Evolutionary conservation across 2,888 invertebrate genomes (phyloP), one percentile per base, ranked within the genome.

Genomic region (Serripes groenlandicus): DNA sequence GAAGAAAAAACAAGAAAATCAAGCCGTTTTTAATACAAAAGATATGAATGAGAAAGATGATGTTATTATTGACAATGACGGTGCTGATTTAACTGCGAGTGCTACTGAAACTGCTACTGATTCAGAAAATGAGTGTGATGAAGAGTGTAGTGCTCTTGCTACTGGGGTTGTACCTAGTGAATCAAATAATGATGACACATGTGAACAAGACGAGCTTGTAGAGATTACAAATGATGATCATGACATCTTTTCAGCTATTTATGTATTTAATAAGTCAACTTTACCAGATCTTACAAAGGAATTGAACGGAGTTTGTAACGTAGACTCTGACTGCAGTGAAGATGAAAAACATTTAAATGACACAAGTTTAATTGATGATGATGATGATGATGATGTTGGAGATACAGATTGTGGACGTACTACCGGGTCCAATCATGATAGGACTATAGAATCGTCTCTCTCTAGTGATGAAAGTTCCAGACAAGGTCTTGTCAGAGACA

Each of bases 401-500:
- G 71, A 75, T 35, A 26, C 18, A 30, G 52, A 69, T 69, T 30
- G 23, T 21, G 28, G 58, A 52, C 21, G 28, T 49, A 60, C 4
- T 58, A 62, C 58, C 37, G 60, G 49, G n/a, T 81, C 80, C 0
- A 78, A 81, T 23, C 42, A 75, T 9, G 78, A 84, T 34, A 68
- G 64, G 9, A 81, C 78, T 75, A 18, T 75, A 11, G 80, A 80
- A n/a, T 78, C 75, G 28, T 9, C 66, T 0, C 9, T 54, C 0
- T 77, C 80, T 0, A 64, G 58, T 62, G 78, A 75, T 30, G 83
- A 78, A 18, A 71, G 70, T 28, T 70, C 78, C 1, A 75, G 75
- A 58, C 84, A 80, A 28, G 84, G 84, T 23, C 75, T 70, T 68
- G 84, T 84, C 7, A 84, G 74, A 66, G 80, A 80, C n/a, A 32